Evolutionary conservation across 1,140 invertebrate genomes (phyloP), one percentile per base, ranked within the genome.

Genomic region (Coptotermes formosanus): DNA sequence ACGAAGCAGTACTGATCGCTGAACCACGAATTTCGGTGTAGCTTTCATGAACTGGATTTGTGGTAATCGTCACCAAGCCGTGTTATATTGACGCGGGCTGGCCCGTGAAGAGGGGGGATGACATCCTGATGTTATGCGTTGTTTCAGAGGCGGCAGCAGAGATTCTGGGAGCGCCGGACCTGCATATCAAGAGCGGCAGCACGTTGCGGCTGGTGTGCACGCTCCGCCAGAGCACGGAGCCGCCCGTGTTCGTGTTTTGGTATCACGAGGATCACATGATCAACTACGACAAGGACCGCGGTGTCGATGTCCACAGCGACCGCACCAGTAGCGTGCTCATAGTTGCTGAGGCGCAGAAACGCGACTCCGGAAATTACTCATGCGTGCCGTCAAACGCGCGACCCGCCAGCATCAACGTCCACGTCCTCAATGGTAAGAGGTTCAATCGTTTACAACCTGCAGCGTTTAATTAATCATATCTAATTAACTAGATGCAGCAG

Each of bases 231-330:
- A 94, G 94, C 69, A 96, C 95, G 23, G 95, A 96, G 89, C 92
- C 94, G 82, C 95, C 96, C 3, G 91, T 94, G n/a, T 96, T 94
- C 91, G 94, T 96, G 75, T 96, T 96, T 91, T 96, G 95, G 95
- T 96, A 95, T 90, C 94, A 95, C 89, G 93, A 95, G 88, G 92
- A 92, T 85, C 92, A 93, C 87, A 95, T 95, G 94, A 94, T 95
- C 88, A 95, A 95, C 89, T 95, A 95, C 90, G 94, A 95, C 88
- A 92, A 91, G n/a, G 92, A 93, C 85, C 91, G 92, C 25, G 91
- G 88, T 16, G 89, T 89, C 32, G 88, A 88, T 30, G 90, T 91
- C 21, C 89, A 87, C 83, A 88, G 89, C 85, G 88, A 89, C 59
- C 88, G 88, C 44, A 88, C 88, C 38, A 89, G 90, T 44, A 90